A percentile compares a stretch with the other conserved stretches of the same genome.
phyloP scores from a whole-genome alignment of 2,888 invertebrate species.

The Meteorus colon region DNA sequence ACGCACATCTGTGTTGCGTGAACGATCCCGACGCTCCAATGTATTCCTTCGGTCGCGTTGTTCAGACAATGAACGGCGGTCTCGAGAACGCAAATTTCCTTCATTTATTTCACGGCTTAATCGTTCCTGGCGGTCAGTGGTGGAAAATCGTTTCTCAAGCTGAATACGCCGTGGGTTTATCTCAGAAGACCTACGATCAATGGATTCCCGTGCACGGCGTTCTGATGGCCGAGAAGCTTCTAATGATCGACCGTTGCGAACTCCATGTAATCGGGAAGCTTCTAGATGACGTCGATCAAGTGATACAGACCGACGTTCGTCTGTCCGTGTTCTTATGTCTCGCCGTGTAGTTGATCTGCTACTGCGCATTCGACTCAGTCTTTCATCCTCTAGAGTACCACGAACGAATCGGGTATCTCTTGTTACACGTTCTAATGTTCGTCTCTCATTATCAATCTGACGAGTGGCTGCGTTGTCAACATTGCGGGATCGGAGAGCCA shows the following conservation, averaged over 20 bases:
- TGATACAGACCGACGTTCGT: slow-evolving; percentile 27
- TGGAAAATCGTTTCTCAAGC: not conserved
- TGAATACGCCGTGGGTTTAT: not conserved
- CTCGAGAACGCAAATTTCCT: not conserved
- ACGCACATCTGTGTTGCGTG: not conserved
- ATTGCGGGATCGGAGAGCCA: slow-evolving; percentile 46
- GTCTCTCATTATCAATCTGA: slow-evolving; percentile 15
- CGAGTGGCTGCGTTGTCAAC: slow-evolving; percentile 46
- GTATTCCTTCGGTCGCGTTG: not conserved
- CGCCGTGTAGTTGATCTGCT: slow-evolving; percentile 41
- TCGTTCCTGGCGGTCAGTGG: slow-evolving; percentile 11
- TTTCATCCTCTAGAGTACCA: slow-evolving; percentile 38
- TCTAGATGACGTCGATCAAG: slow-evolving; percentile 14
- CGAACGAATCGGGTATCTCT: slow-evolving; percentile 12
- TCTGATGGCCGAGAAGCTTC: slow-evolving; percentile 5
- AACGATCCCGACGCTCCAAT: not conserved
- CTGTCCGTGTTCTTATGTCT: slow-evolving; percentile 34
- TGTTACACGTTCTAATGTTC: slow-evolving; percentile 29
- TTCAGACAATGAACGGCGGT: not conserved
- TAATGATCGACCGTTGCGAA: not conserved
- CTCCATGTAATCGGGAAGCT: not conserved
- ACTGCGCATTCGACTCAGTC: slow-evolving; percentile 41
- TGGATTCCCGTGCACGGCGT: slow-evolving; percentile 16
- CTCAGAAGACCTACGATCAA: slow-evolving; percentile 16
- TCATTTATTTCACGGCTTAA: not conserved